Evolutionary conservation across 2,113 vertebrate genomes (phyloP).

Genomic region (Anolis sagrei): DNA sequence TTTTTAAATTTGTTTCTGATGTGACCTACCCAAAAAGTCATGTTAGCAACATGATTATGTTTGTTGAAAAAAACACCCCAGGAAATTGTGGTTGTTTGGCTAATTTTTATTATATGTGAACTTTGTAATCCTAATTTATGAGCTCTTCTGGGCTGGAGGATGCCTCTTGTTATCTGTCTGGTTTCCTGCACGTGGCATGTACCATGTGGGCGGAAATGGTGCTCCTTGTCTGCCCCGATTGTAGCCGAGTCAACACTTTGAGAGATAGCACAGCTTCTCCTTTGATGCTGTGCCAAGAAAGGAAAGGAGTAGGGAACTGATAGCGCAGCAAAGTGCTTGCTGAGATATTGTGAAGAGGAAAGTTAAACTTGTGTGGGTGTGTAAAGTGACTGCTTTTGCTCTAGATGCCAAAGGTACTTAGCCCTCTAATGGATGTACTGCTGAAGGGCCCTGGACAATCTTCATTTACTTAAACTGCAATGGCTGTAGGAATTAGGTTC

Average conservation of each 20-base stretch:
- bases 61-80: neutral
- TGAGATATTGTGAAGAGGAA: neutral
- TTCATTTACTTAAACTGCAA: neutral
- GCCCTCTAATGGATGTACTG: too few relatives aligned
- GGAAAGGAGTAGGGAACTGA: neutral
- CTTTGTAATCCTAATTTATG: neutral
- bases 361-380: neutral
- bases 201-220: neutral
- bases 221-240: neutral
- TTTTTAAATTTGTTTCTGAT: neutral
- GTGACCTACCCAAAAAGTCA: neutral
- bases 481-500: neutral
- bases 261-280: neutral
- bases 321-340: slow-evolving; percentile 1
- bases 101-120: neutral
- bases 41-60: neutral
- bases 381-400: slow-evolving; percentile 24
- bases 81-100: neutral
- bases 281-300: slow-evolving; percentile 23
- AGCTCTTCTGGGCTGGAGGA: neutral
- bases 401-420: neutral
- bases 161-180: neutral
- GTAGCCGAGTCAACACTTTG: neutral
- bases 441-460: neutral
- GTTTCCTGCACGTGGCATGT: neutral